Evolutionary conservation across 2,888 invertebrate genomes (phyloP).

Genomic region (Dorcus hopei): DNA sequence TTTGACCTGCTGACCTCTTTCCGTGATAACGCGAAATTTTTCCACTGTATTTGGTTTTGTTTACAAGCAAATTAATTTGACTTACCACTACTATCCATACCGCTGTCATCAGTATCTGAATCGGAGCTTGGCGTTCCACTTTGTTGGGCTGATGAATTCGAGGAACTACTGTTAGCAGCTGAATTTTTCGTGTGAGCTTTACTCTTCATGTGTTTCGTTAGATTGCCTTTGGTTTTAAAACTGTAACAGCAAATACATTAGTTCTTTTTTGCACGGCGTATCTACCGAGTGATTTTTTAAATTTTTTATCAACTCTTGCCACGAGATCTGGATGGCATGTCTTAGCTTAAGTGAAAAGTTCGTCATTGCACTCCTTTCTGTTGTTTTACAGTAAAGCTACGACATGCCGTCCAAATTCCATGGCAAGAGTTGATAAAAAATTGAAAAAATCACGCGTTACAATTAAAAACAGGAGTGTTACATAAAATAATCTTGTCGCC

Average conservation of each 20-base stretch:
- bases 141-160: conserved; percentile 49
- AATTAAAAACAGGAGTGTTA: conserved; percentile 1
- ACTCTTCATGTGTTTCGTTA: conserved; percentile 98
- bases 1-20: no score
- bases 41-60: no score
- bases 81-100: conserved; percentile 69
- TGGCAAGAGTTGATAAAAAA: no score
- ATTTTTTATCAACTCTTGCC: no score
- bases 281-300: neutral
- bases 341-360: no score
- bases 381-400: no score
- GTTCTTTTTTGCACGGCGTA: neutral
- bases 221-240: conserved; percentile 97
- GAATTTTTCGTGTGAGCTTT: conserved; percentile 96
- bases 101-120: conserved; percentile 60
- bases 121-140: conserved; percentile 45
- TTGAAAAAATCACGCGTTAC: no score
- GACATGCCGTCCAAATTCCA: no score
- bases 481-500: neutral
- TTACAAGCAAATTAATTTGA: conserved; percentile 10
- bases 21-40: no score
- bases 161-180: conserved; percentile 53
- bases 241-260: conserved; percentile 53
- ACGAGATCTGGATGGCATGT: no score
- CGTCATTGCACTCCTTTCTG: no score